Base-by-base conservation (phyloP, 2,888 invertebrate species). In the Leptogaster cylindrica region DNA sequence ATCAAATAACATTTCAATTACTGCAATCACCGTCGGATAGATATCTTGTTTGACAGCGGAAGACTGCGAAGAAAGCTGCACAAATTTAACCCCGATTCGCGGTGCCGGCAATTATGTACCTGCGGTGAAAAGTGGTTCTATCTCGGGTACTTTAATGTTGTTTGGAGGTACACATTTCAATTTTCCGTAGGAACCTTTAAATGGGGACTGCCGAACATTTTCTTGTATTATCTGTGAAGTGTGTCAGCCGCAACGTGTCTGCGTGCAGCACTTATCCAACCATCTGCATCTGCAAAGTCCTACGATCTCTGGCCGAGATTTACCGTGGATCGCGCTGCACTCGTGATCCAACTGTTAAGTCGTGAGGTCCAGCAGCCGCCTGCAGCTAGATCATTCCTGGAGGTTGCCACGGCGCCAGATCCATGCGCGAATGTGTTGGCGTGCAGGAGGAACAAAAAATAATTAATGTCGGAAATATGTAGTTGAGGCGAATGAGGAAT, bases 391-490 rank as follows among this genome's bases (percentile, higher is more conserved):
- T 52, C 52, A 10, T 52, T 52, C 33, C 52, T 52, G 12, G 3
- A 10, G 4, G 4, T 18, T 18, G 16, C 31, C 4, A 18, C 10
- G 20, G 10, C 52, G 14, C 27, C 16, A 7, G 14, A 36, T 36
- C 7, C 44, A 18, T 33, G 20, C 25, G 23, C 46, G 25, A 46
- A 20, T 46, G 46, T 23, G 20, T 52, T 52, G 33, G 31, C n/a
- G 52, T 52, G 52, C 31, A 52, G 31, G 52, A 16, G 31, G 18
- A 16, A 44, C 2, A 18, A 44, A 44, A 50, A 36, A 41, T 39
- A 27, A 39, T 25, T 58, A 25, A 27, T 58, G 39, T 18, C 36
- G 39, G 58, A 58, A 58, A 58, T 58, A 23, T 58, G 58, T 41
- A 58, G 10, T 14, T 27, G 27, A 10, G 27, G 41, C 7, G 25